Conservation (phyloP, 2,113 vertebrate species). For the Toxotes jaculatrix region DNA sequence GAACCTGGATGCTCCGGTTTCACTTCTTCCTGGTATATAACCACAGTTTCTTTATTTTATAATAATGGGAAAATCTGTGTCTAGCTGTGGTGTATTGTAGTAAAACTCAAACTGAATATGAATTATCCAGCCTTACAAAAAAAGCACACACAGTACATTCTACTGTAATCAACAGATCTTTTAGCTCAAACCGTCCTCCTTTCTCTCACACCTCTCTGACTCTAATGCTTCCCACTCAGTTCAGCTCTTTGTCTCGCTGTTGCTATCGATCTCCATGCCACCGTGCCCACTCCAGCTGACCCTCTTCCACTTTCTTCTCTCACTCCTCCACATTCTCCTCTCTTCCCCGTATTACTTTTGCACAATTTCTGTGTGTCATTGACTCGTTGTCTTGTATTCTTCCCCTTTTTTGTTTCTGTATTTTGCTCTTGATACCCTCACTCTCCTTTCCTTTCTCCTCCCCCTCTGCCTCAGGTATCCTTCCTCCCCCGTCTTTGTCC, state of each 20-base stretch:
- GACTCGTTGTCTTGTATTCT: conserved; percentile 18
- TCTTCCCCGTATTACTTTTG: conserved; percentile 18
- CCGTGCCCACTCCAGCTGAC: conserved; percentile 61
- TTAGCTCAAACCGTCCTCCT: conserved; percentile 6
- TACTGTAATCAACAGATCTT: conserved; percentile 17
- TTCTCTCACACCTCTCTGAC: conserved; percentile 34
- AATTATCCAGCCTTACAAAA: background rate
- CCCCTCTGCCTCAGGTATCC: background rate
- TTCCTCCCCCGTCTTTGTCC: background rate
- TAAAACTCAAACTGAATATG: background rate
- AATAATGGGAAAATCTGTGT: background rate
- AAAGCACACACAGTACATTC: background rate
- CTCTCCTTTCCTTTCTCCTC: background rate
- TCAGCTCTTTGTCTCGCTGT: conserved; percentile 64
- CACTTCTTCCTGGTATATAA: background rate
- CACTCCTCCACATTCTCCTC: conserved; percentile 60
- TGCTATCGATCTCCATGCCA: conserved; percentile 55
- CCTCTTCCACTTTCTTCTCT: conserved; percentile 63
- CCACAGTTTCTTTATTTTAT: background rate
- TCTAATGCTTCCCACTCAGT: conserved; percentile 70
- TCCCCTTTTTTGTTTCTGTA: background rate
- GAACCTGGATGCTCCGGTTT: no score
- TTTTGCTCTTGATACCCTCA: background rate
- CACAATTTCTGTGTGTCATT: conserved; percentile 20
- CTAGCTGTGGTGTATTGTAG: background rate